Evolutionary conservation across 2,797 vertebrate species (phyloP).

Genomic region (Onychomys arenicola): DNA sequence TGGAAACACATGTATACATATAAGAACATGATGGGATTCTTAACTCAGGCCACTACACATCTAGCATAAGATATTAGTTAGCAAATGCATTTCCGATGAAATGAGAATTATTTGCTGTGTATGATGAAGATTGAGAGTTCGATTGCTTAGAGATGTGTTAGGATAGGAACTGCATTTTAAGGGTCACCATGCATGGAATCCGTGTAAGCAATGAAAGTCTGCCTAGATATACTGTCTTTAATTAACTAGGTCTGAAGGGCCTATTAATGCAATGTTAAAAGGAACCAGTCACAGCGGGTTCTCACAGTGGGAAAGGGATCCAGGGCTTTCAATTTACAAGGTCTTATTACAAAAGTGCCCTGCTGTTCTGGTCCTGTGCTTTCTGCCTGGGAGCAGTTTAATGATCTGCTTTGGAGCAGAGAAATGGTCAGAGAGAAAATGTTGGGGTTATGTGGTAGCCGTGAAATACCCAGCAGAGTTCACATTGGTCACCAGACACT

Average conservation of each 20-base stretch:
- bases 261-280: slow-evolving; percentile 86
- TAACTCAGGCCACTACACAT: not conserved
- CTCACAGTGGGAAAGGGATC: slow-evolving; percentile 77
- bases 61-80: not conserved
- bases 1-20: slow-evolving; percentile 18
- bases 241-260: slow-evolving; percentile 87
- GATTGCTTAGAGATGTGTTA: not conserved
- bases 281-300: slow-evolving; percentile 74
- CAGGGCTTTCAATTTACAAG: slow-evolving; percentile 82
- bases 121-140: not conserved
- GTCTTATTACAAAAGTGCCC: slow-evolving; percentile 84
- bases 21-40: not conserved
- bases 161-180: slow-evolving; percentile 69
- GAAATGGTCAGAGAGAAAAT: slow-evolving; percentile 77
- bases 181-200: slow-evolving; percentile 50
- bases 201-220: slow-evolving; percentile 76
- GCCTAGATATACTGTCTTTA: slow-evolving; percentile 84
- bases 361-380: slow-evolving; percentile 78
- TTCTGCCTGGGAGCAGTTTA: slow-evolving; percentile 84
- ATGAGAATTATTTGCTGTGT: not conserved
- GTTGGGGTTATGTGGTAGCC: slow-evolving; percentile 69
- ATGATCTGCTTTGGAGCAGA: slow-evolving; percentile 81
- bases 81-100: not conserved
- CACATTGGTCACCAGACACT: slow-evolving; percentile 73
- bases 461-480: slow-evolving; percentile 73